Evolutionary conservation across 2,113 vertebrate genomes (phyloP).

Genomic region (Grammomys dolichurus): DNA sequence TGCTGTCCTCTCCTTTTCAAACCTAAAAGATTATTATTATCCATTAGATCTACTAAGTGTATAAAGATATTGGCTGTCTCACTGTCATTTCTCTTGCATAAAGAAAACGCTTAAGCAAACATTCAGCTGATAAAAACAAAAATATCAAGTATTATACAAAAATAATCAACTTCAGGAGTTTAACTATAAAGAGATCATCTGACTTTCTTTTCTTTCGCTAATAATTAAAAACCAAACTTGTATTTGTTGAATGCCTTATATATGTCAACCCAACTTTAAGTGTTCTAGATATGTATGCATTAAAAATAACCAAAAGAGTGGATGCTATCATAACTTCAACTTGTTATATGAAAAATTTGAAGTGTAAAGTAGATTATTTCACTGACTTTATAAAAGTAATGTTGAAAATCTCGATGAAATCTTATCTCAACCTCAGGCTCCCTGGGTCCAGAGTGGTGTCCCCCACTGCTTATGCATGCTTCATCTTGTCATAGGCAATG

Average conservation of each 20-base stretch:
- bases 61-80: background rate
- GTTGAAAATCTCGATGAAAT: background rate
- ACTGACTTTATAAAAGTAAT: background rate
- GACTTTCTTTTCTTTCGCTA: background rate
- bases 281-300: background rate
- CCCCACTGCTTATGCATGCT: background rate
- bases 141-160: conserved; percentile 40
- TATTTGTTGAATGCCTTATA: background rate
- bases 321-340: background rate
- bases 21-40: conserved; percentile 17
- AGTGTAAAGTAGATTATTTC: background rate
- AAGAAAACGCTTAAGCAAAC: background rate
- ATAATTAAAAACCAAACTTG: background rate
- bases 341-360: background rate
- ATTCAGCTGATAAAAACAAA: background rate
- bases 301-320: background rate
- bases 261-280: background rate
- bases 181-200: background rate
- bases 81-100: background rate
- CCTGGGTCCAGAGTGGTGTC: background rate
- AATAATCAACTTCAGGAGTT: conserved; percentile 8
- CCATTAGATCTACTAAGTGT: background rate
- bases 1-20: background rate
- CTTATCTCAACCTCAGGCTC: background rate
- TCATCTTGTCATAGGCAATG: background rate